Percentiles rank a stretch among this genome's conserved stretches.
Evolutionary conservation across 1,140 invertebrate genomes (phyloP).

Genomic region (Leptonema lineaticorne): DNA sequence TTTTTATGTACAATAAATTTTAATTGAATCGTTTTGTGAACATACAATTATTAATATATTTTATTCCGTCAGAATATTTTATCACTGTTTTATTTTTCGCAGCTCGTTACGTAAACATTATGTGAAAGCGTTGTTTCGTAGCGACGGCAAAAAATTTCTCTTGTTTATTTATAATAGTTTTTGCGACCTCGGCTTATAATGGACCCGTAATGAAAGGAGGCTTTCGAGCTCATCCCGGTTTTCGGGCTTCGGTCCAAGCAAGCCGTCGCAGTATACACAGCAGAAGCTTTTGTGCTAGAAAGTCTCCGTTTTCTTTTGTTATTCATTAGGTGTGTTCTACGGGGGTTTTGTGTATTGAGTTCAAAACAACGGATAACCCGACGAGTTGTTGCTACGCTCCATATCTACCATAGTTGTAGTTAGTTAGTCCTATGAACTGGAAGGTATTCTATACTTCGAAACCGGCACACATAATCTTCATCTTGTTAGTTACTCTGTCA

Average conservation of each 20-base stretch:
- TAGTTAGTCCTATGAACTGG: neutral
- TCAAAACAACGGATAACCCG: conserved; percentile 20
- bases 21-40: no score
- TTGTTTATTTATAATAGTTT: conserved; percentile 1
- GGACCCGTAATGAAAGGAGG: neutral
- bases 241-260: neutral
- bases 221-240: neutral
- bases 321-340: conserved; percentile 26
- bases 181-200: neutral
- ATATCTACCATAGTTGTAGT: neutral
- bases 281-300: conserved; percentile 3
- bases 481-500: conserved; percentile 36
- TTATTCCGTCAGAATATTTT: no score
- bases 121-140: no score
- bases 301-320: conserved; percentile 32
- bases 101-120: no score
- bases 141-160: neutral
- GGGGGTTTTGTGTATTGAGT: conserved; percentile 28
- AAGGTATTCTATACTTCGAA: neutral
- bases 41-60: no score
- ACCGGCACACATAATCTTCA: conserved; percentile 19
- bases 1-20: no score
- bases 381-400: neutral
- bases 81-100: no score
- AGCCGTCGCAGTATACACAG: neutral